phyloP scores from a whole-genome alignment of 1,140 invertebrate species.

The Lethocerus indicus region DNA sequence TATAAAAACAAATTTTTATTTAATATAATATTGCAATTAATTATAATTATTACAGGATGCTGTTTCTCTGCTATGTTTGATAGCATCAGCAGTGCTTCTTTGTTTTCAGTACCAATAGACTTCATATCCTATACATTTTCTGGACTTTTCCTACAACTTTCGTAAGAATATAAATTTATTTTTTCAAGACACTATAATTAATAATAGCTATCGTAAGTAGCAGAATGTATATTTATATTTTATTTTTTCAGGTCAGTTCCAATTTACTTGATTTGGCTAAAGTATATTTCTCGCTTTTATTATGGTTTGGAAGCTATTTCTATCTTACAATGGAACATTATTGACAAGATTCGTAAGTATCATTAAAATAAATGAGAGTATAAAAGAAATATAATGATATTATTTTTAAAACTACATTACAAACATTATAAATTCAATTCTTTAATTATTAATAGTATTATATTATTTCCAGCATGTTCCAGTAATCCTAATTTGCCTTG shows the following conservation, averaged over 20 bases:
- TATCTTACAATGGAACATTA: slow-evolving; percentile 43
- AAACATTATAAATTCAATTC: background rate
- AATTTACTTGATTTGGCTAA: slow-evolving; percentile 31
- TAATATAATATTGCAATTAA: no score
- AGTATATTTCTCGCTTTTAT: slow-evolving; percentile 47
- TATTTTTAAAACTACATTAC: background rate
- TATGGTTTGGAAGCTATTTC: slow-evolving; percentile 49
- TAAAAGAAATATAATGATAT: background rate
- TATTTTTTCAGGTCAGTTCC: slow-evolving; percentile 23
- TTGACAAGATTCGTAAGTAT: slow-evolving; percentile 35
- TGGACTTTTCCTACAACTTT: slow-evolving; percentile 41
- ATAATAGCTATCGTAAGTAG: no score
- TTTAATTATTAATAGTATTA: background rate
- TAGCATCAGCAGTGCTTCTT: slow-evolving; percentile 36
- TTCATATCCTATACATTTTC: slow-evolving; percentile 40
- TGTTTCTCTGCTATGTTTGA: slow-evolving; percentile 45
- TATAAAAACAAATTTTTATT: no score
- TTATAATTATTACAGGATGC: slow-evolving; percentile 37
- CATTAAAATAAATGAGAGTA: background rate
- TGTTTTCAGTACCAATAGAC: slow-evolving; percentile 44
- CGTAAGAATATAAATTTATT: slow-evolving; percentile 17
- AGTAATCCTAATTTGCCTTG: slow-evolving; percentile 23
- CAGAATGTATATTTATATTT: slow-evolving; percentile 3
- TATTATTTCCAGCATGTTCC: slow-evolving; percentile 21
- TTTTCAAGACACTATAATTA: background rate